These are phyloP conservation scores for Masnerella sp. DNA, from an alignment of 2,888 invertebrate genomes.

Conservation along the genomic window DNA sequence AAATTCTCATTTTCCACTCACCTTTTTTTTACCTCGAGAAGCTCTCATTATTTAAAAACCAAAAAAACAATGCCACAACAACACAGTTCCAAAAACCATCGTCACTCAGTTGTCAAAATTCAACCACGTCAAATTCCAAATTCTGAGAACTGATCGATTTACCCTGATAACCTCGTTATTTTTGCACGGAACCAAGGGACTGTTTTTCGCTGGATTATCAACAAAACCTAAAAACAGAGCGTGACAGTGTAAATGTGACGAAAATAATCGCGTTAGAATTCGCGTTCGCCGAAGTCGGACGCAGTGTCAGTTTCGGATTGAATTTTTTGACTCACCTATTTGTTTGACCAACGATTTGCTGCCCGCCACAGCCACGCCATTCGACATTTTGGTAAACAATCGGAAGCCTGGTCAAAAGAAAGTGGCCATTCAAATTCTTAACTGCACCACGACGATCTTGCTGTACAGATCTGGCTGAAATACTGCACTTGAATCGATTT, in stretches of 20 bases:
- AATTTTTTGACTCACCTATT: slow-evolving; percentile 25
- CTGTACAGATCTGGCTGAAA: slow-evolving; percentile 43
- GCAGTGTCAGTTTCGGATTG: no score
- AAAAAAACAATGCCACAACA: no score
- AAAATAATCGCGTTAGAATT: slow-evolving; percentile 31
- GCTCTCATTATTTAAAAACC: no score
- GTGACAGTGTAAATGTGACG: slow-evolving; percentile 3
- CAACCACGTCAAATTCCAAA: no score
- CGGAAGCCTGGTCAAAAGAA: not conserved
- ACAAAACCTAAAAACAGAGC: slow-evolving; percentile 27
- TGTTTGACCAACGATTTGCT: slow-evolving; percentile 15
- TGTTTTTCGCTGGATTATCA: slow-evolving; percentile 19
- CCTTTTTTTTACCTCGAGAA: no score
- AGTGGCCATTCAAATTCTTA: slow-evolving; percentile 22
- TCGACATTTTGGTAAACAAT: slow-evolving; percentile 31
- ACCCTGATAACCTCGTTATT: slow-evolving; percentile 11
- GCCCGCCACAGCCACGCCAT: slow-evolving; percentile 20
- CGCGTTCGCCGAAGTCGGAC: no score
- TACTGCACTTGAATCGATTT: slow-evolving; percentile 57
- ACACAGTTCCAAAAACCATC: no score
- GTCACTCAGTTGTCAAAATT: no score
- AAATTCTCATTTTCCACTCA: no score
- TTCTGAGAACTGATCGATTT: not conserved
- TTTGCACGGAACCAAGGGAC: slow-evolving; percentile 4
- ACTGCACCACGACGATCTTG: slow-evolving; percentile 20